Base-by-base conservation (phyloP, 2,113 vertebrate species). In the Carassius carassius region DNA sequence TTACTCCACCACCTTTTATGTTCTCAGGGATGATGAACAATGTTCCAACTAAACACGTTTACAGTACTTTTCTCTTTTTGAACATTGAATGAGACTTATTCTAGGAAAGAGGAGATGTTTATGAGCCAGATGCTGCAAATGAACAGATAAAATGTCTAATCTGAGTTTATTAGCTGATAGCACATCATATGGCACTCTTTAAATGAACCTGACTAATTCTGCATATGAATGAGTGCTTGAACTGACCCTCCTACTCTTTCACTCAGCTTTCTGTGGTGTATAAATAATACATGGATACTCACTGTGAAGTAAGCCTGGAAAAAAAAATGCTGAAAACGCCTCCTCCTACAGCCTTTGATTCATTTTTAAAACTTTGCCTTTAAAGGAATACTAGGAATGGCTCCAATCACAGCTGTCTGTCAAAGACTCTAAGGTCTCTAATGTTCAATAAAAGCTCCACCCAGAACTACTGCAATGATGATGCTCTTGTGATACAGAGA, bases 401-500 rank as follows among this genome's bases (percentile, higher is more conserved):
- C 75, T 79, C 54, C 81, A 88, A 81, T 86, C 75, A 86, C 51
- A 54, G 17, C 77, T 65, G 73, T 85, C 87, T 88, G 81, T 75
- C 81, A 75, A 62, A 69, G 72, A 87, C 49, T 76, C 58, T 23
- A 4, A 60, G 17, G 5, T 65, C 80, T 37, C 49, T 35, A 49
- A 81, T 72, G 73, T 70, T 77, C 78, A 84, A 44, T 56, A 63
- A 69, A 83, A 14, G 21, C 32, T 63, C 12, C 21, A 49, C 23
- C 60, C 51, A 81, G 17, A 81, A 81, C 54, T 44, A 51, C 77
- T 49, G 69, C 49, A 75, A 29, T 67, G 58, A 87, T 75, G 69
- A 75, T 11, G 44, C 78, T 19, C 8, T 0, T 47, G 62, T 47
- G 23, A 49, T 67, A 51, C 78, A 32, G 41, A 67, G 2, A 63